Evolutionary conservation across 2,113 vertebrate species (phyloP).

Genomic region (Hippocampus guttulatus): DNA sequence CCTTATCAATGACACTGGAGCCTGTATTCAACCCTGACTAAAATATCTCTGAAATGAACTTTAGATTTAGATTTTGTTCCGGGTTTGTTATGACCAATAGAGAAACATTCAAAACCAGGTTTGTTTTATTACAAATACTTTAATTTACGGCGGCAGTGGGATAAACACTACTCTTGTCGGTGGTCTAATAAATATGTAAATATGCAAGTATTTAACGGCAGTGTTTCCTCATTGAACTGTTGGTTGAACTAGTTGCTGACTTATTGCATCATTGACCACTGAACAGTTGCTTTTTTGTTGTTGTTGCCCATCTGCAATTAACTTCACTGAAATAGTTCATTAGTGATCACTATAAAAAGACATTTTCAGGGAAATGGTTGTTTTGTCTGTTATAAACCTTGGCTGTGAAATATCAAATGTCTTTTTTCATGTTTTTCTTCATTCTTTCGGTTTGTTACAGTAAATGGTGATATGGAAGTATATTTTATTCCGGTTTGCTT

Average conservation of each 20-base stretch:
- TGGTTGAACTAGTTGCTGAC: constrained; percentile 12
- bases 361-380: background rate
- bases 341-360: background rate
- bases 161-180: too few relatives aligned
- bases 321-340: background rate
- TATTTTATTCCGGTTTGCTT: too few relatives aligned
- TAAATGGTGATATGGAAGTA: too few relatives aligned
- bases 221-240: constrained; percentile 9
- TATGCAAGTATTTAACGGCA: background rate
- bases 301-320: background rate
- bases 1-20: too few relatives aligned
- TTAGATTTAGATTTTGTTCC: too few relatives aligned
- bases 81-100: background rate
- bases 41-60: too few relatives aligned
- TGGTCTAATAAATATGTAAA: background rate
- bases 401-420: background rate
- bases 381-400: background rate
- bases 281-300: background rate
- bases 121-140: too few relatives aligned
- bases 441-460: too few relatives aligned
- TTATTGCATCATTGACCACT: constrained; percentile 4
- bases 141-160: too few relatives aligned
- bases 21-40: too few relatives aligned
- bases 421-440: too few relatives aligned
- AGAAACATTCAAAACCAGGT: background rate